Evolutionary conservation across 2,888 invertebrate genomes (phyloP).

Genomic region (Ectropis crepuscularia): DNA sequence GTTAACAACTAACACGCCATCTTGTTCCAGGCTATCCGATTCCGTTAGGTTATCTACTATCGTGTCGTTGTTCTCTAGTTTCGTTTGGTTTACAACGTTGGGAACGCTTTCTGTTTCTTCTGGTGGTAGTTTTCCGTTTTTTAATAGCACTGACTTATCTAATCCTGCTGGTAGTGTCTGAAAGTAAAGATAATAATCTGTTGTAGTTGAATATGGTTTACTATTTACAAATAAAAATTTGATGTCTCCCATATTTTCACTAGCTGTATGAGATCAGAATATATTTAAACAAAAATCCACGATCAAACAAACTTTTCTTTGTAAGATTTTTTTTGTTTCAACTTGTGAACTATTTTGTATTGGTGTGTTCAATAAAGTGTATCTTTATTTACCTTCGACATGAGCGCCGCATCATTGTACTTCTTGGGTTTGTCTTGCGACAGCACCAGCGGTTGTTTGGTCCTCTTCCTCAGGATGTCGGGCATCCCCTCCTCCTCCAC

Average conservation of each 20-base stretch:
- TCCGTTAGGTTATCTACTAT: conserved; percentile 74
- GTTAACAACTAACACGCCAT: conserved; percentile 78
- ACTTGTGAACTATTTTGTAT: too few species aligned
- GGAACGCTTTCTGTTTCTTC: conserved; percentile 65
- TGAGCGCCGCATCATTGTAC: conserved; percentile 77
- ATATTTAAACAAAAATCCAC: too few species aligned
- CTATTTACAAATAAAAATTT: too few species aligned
- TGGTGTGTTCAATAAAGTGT: too few species aligned
- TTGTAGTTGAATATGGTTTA: too few species aligned
- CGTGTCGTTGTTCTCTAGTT: conserved; percentile 63
- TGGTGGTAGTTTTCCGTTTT: conserved; percentile 74
- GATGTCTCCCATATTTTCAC: too few species aligned
- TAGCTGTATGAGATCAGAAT: too few species aligned
- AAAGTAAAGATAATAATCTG: too few species aligned
- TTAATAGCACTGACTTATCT: conserved; percentile 72
- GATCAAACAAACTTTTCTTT: too few species aligned
- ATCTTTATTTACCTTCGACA: conserved; percentile 76
- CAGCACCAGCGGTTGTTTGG: conserved; percentile 85
- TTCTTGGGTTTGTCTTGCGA: conserved; percentile 79
- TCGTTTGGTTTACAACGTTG: conserved; percentile 55
- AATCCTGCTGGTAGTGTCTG: conserved; percentile 74
- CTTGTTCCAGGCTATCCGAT: conserved; percentile 80
- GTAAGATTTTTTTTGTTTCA: too few species aligned
- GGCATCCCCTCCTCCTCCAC: conserved; percentile 93
- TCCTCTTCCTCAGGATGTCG: conserved; percentile 89